Percentiles rank a stretch among this genome's conserved stretches.
Conservation (phyloP, 2,113 vertebrate species). For the Sapayoa aenigma region DNA sequence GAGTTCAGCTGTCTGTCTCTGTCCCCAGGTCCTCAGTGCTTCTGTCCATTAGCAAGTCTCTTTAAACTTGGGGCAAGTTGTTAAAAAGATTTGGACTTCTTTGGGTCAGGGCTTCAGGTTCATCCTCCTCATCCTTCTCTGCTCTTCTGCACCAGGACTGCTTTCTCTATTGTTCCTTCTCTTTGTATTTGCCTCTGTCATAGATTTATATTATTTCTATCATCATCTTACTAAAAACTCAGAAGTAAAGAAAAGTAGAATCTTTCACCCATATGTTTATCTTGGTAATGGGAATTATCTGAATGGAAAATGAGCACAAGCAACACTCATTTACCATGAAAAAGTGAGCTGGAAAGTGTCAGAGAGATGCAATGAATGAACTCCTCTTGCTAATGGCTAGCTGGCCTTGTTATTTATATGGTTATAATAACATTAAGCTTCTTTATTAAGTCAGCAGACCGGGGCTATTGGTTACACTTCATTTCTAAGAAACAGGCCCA, state of each 20-base stretch:
- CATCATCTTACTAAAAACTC: background rate
- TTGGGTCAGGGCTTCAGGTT: background rate
- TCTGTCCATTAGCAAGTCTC: background rate
- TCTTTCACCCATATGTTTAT: background rate
- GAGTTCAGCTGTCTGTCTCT: background rate
- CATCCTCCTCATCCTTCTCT: background rate
- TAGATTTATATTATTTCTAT: background rate
- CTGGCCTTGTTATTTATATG: conserved; percentile 50
- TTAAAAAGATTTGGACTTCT: background rate
- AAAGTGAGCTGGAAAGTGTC: conserved; percentile 57
- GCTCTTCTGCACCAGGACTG: background rate
- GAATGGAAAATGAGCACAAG: conserved; percentile 46
- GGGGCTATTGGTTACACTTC: conserved; percentile 41
- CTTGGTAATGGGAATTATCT: conserved; percentile 28
- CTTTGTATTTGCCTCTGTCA: background rate
- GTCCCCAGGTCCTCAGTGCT: background rate
- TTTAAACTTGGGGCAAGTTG: background rate
- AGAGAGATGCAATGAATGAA: background rate
- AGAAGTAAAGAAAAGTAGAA: conserved; percentile 6
- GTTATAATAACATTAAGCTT: conserved; percentile 59
- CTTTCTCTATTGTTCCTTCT: background rate
- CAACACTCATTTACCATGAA: conserved; percentile 40
- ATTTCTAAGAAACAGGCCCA: conserved; percentile 36
- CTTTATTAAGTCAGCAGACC: conserved; percentile 62
- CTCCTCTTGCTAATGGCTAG: conserved; percentile 21